Percentiles rank a stretch among this genome's conserved stretches.
Conservation (phyloP, 2,113 vertebrate species). For the Alethe castanea region DNA sequence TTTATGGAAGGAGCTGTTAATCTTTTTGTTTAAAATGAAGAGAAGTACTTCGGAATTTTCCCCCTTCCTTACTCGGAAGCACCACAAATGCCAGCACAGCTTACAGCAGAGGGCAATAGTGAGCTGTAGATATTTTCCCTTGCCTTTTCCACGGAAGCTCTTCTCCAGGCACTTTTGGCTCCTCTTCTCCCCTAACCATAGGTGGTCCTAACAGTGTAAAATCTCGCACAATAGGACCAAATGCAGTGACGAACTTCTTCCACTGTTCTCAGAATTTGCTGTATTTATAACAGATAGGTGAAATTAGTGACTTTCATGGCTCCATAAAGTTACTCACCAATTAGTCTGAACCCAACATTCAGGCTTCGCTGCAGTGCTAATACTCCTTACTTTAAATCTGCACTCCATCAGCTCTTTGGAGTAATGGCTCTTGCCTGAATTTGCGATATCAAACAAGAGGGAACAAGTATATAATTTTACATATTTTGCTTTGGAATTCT, state of each 20-base stretch:
- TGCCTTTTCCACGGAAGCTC: background rate
- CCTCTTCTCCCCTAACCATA: background rate
- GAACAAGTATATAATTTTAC: background rate
- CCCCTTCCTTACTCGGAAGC: background rate
- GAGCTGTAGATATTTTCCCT: slow-evolving; percentile 44
- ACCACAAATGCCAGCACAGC: background rate
- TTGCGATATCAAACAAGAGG: slow-evolving; percentile 4
- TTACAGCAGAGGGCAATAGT: slow-evolving; percentile 72
- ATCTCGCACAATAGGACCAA: background rate
- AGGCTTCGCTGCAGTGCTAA: background rate
- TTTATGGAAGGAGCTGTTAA: background rate
- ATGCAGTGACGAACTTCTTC: background rate
- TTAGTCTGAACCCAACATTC: background rate
- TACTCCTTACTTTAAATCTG: background rate
- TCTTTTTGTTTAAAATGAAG: background rate
- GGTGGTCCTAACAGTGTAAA: background rate
- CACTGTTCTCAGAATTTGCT: background rate
- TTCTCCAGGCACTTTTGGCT: background rate
- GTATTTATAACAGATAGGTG: background rate
- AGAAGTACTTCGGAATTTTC: background rate
- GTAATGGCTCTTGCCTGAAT: background rate
- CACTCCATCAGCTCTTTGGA: background rate
- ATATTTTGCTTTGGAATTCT: background rate
- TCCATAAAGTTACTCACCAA: background rate
- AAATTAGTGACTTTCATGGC: slow-evolving; percentile 1